phyloP scores from a whole-genome alignment of 2,113 vertebrate genomes.

The Ondatra zibethicus region DNA sequence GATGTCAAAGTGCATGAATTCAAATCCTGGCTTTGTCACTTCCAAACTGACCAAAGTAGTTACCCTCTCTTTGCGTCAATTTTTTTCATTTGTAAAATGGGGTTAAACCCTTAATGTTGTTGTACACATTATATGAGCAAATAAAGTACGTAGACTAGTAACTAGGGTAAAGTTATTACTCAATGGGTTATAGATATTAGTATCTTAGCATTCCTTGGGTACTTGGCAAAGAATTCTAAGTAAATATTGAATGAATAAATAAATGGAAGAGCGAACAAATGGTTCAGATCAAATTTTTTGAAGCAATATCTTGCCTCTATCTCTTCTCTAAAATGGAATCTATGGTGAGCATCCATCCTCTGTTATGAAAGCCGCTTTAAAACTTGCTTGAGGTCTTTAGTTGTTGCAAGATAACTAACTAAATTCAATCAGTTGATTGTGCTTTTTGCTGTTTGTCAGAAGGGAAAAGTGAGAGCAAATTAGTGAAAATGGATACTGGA shows the following conservation, averaged over 20 bases:
- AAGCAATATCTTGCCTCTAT: not conserved
- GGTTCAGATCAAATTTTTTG: not conserved
- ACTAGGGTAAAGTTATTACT: not conserved
- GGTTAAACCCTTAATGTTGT: not conserved
- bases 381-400: conserved; percentile 3
- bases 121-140: not conserved
- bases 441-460: conserved; percentile 48
- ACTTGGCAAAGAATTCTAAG: not conserved
- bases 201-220: not conserved
- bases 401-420: conserved; percentile 36
- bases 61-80: not conserved
- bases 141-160: not conserved
- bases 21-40: not conserved
- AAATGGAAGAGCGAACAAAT: not conserved
- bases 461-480: conserved; percentile 25
- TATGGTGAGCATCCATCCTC: conserved; percentile 6
- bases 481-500: conserved; percentile 27
- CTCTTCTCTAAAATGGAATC: conserved; percentile 37
- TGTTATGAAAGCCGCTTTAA: conserved; percentile 53
- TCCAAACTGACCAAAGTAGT: not conserved
- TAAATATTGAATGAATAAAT: not conserved
- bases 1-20: not conserved
- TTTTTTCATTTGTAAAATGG: not conserved
- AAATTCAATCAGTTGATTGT: conserved; percentile 40
- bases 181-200: not conserved